These are phyloP conservation scores for Scarus forsteni DNA, from an alignment of 2,797 vertebrate species.

Conservation along the genomic window DNA sequence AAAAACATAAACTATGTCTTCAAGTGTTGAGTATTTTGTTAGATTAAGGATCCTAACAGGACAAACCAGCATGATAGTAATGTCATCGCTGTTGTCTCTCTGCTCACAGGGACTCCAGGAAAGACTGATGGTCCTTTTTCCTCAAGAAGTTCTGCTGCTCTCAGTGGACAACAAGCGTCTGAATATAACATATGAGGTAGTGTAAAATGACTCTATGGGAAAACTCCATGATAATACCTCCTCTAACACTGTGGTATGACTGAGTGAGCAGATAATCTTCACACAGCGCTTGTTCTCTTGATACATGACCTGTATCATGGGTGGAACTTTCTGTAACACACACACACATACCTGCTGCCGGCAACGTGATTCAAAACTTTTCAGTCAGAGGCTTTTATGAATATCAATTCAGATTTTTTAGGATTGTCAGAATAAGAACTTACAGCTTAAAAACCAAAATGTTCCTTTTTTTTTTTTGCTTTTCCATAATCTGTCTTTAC, in stretches of 20 bases:
- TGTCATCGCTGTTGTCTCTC: constrained; percentile 5
- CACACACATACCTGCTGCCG: constrained; percentile 23
- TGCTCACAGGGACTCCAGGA: constrained; percentile 81
- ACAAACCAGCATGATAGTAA: background rate
- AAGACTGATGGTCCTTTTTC: constrained; percentile 87
- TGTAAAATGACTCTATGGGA: constrained; percentile 45
- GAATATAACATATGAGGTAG: constrained; percentile 85
- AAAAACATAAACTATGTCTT: too few species aligned
- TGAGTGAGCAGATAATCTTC: constrained; percentile 25
- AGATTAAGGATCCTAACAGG: background rate
- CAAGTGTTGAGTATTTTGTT: background rate
- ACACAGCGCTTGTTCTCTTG: constrained; percentile 20
- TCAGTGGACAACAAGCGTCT: constrained; percentile 82
- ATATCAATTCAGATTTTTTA: background rate
- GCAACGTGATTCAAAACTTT: background rate
- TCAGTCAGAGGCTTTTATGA: background rate
- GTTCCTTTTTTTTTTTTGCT: too few species aligned
- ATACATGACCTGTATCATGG: constrained; percentile 13
- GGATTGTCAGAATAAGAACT: background rate
- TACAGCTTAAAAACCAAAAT: too few species aligned
- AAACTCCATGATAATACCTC: constrained; percentile 40
- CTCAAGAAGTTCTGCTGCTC: constrained; percentile 86
- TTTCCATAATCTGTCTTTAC: too few species aligned
- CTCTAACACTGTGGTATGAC: constrained; percentile 20
- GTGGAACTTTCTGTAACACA: constrained; percentile 35